Evolutionary conservation across 2,113 vertebrate species (phyloP), one percentile per base, ranked within the genome.

Genomic region (Trochalopteron elliotii): DNA sequence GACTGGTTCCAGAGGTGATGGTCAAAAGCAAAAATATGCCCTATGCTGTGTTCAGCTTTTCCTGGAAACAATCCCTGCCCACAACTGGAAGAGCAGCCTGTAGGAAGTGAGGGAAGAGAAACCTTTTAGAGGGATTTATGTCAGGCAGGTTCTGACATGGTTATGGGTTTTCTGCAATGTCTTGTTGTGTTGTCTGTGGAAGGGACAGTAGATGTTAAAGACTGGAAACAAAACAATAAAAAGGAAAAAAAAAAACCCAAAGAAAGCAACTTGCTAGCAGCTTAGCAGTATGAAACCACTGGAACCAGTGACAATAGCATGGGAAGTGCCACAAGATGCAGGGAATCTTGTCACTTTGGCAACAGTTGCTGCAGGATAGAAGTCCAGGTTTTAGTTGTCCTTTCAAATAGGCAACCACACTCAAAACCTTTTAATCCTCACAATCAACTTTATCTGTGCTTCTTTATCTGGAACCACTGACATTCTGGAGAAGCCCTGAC

Each of bases 161-260:
- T 25, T 53, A 18, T 23, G 22, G 42, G 33, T 33, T 63, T 95
- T 82, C 70, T 76, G 44, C 52, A 56, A 8, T n/a, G 19, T 60
- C 61, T 69, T 7, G 0, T 78, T 81, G 17, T 47, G 9, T 39
- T 87, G 40, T 35, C 42, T 28, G 7, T 52, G 57, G 31, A 91
- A 81, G 37, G 40, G 22, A 25, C 7, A 39, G 27, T 23, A 70
- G 55, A 31, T 57, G 11, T 40, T 49, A 53, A 53, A 90, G 53
- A 60, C 7, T 45, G 31, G 28, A 92, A 92, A 68, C 18, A 55
- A 79, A 74, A 33, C 11, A 4, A 40, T 20, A 23, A 11, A 42
- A 28, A 23, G 1, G 1, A 9, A 27, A 50, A 18, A 10, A 15
- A 21, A 24, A 4, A 0, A 15, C 37, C 18, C 3, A 19, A 64